Conservation (phyloP, 2,113 vertebrate genomes). For the Eidolon helvum region DNA sequence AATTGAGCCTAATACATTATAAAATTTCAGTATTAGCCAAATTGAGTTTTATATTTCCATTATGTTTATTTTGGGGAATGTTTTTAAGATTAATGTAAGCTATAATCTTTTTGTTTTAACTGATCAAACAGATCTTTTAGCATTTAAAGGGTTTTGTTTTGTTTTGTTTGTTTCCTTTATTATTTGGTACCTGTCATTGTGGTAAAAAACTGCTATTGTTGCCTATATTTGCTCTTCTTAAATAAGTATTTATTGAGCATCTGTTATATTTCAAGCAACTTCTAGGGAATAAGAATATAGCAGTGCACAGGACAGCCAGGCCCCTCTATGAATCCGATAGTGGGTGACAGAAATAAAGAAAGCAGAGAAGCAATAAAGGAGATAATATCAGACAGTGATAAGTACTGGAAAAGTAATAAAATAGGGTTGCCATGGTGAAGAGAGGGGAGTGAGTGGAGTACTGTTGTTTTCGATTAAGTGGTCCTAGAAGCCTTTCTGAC, state of each 20-base stretch:
- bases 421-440: not conserved
- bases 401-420: not conserved
- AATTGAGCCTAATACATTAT: not conserved
- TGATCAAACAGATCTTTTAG: not conserved
- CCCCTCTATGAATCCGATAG: not conserved
- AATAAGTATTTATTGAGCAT: not conserved
- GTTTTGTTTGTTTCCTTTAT: not conserved
- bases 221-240: not conserved
- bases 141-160: not conserved
- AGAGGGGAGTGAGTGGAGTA: not conserved
- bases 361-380: not conserved
- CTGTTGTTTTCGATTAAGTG: not conserved
- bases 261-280: not conserved
- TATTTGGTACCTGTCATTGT: not conserved
- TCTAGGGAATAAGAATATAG: not conserved
- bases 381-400: not conserved
- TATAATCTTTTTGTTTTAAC: not conserved
- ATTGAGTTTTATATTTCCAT: not conserved
- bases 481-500: not conserved
- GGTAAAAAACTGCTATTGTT: not conserved
- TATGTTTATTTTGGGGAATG: not conserved
- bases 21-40: not conserved
- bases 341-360: not conserved
- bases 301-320: not conserved
- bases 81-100: not conserved